Conservation (phyloP, 2,797 vertebrate genomes). For the Lates japonicus region DNA sequence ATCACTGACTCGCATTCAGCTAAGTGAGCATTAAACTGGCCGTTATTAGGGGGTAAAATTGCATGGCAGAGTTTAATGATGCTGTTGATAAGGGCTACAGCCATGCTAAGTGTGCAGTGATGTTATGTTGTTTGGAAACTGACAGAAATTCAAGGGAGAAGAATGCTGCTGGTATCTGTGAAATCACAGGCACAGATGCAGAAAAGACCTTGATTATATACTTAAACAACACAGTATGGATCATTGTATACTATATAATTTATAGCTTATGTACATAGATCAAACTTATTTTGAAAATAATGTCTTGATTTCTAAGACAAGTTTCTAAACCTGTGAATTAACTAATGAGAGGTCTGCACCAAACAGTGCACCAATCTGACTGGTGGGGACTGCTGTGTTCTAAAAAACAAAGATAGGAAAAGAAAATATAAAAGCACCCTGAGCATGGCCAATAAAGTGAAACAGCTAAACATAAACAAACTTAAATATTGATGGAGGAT, state of each 20-base stretch:
- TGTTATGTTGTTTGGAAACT: background rate
- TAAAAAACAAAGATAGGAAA: constrained; percentile 46
- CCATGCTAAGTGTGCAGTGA: background rate
- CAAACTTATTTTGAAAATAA: constrained; percentile 9
- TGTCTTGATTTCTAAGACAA: background rate
- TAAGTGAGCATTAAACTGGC: constrained; percentile 40
- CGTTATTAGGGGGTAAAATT: constrained; percentile 32
- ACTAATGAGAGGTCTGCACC: background rate
- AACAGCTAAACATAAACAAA: constrained; percentile 83
- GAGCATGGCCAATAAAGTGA: constrained; percentile 64
- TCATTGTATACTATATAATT: background rate
- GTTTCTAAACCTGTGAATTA: background rate
- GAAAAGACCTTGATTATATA: background rate
- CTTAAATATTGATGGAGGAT: constrained; percentile 80
- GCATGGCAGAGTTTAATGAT: constrained; percentile 45
- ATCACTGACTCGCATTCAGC: constrained; percentile 45
- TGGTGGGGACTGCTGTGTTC: constrained; percentile 14
- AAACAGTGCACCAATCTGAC: constrained; percentile 20
- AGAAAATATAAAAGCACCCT: constrained; percentile 43
- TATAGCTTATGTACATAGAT: background rate
- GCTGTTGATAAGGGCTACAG: constrained; percentile 25
- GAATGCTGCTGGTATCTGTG: background rate
- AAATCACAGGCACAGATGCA: background rate
- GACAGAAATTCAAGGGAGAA: background rate
- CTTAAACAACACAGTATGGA: background rate